A percentile compares a stretch with the other conserved stretches of the same genome.
These are phyloP conservation scores for Leuciscus idus DNA, from an alignment of 2,113 vertebrate species.

Conservation along the genomic window DNA sequence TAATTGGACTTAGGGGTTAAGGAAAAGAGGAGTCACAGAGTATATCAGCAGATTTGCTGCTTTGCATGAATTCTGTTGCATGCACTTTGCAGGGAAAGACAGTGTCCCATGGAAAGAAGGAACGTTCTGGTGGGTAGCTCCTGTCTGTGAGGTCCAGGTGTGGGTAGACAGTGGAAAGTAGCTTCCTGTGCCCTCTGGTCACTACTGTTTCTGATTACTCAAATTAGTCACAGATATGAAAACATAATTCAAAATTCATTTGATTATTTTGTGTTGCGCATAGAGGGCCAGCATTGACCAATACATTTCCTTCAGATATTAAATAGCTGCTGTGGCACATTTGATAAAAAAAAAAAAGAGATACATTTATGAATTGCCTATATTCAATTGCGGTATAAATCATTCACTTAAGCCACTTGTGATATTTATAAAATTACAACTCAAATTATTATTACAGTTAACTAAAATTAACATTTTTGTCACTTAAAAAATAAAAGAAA, in stretches of 20 bases:
- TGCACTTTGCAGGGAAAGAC: neutral
- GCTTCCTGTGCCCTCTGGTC: conserved; percentile 46
- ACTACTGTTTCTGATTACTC: conserved; percentile 28
- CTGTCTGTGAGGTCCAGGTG: conserved; percentile 16
- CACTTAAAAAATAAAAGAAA: too few relatives aligned
- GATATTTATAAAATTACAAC: neutral
- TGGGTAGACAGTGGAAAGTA: conserved; percentile 27
- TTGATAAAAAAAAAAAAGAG: neutral
- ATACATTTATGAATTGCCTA: neutral
- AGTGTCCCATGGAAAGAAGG: conserved; percentile 41
- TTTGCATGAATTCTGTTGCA: conserved; percentile 54
- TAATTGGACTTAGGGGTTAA: neutral
- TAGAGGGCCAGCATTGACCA: conserved; percentile 18
- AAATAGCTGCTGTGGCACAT: neutral
- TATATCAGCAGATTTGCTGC: conserved; percentile 22
- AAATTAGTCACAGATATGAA: conserved; percentile 30
- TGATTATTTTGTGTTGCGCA: conserved; percentile 22
- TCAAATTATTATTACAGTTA: too few relatives aligned
- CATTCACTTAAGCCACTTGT: neutral
- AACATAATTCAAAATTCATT: conserved; percentile 15
- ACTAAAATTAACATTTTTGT: too few relatives aligned
- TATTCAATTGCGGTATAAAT: neutral
- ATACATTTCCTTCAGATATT: neutral
- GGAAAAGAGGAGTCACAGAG: conserved; percentile 23
- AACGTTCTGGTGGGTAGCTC: conserved; percentile 15